Evolutionary conservation across 2,113 vertebrate species (phyloP).

Genomic region (Epinephelus lanceolatus): DNA sequence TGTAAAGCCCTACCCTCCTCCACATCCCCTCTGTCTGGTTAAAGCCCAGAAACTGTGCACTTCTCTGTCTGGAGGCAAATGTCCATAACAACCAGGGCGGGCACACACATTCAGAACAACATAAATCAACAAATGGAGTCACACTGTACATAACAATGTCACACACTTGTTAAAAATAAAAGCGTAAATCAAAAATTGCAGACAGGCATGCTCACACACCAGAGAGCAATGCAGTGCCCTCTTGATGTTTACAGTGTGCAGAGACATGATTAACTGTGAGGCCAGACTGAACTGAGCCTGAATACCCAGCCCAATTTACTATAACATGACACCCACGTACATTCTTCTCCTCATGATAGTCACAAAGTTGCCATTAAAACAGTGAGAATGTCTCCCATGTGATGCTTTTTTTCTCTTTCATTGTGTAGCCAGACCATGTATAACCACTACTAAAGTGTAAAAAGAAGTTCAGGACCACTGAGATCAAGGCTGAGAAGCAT

Average conservation of each 20-base stretch:
- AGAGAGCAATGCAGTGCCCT: background rate
- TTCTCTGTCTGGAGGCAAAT: conserved; percentile 21
- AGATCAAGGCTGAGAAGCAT: background rate
- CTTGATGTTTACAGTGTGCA: background rate
- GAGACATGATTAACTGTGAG: conserved; percentile 21
- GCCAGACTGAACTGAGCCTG: conserved; percentile 1
- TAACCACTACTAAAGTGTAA: background rate
- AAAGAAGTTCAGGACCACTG: conserved; percentile 5
- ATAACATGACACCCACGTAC: background rate
- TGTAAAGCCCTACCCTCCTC: conserved; percentile 25
- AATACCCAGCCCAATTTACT: conserved; percentile 21
- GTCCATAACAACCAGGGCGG: conserved; percentile 2
- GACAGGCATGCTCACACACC: no score
- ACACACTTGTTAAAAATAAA: conserved; percentile 12
- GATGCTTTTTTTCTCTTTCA: background rate
- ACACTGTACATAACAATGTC: background rate
- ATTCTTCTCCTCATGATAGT: background rate
- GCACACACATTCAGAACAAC: background rate
- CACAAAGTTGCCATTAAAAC: conserved; percentile 10
- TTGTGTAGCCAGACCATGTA: background rate
- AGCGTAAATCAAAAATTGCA: conserved; percentile 2
- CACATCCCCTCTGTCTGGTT: conserved; percentile 36
- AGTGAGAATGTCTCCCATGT: background rate
- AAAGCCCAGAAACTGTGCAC: background rate
- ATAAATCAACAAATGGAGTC: conserved; percentile 7